Percentiles rank a stretch among this genome's conserved stretches.
Evolutionary conservation across 2,113 vertebrate genomes (phyloP).

Genomic region (Sphyrna mokarran): DNA sequence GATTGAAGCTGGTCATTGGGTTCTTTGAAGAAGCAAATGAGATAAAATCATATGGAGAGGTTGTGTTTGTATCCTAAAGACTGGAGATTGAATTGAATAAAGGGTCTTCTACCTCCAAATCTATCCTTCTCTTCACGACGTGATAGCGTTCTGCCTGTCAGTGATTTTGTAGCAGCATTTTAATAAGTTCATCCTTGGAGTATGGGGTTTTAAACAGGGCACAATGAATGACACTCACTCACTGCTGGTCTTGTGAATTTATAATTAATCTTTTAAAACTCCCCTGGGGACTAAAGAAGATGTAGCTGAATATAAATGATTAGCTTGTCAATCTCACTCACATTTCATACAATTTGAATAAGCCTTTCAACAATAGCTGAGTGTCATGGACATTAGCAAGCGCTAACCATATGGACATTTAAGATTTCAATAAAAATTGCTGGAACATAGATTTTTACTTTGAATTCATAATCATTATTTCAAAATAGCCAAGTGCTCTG

Average conservation of each 20-base stretch:
- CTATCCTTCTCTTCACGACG: neutral
- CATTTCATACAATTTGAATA: neutral
- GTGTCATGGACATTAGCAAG: neutral
- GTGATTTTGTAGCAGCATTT: neutral
- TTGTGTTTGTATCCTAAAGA: neutral
- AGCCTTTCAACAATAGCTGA: neutral
- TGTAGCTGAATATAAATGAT: neutral
- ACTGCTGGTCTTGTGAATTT: neutral
- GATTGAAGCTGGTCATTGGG: neutral
- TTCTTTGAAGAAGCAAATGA: neutral
- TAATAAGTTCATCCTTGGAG: neutral
- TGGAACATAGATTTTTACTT: neutral
- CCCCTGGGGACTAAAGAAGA: neutral
- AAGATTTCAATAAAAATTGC: neutral
- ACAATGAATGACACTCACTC: neutral
- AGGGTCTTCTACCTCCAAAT: neutral
- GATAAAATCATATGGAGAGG: neutral
- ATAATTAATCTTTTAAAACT: constrained; percentile 1
- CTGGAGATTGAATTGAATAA: neutral
- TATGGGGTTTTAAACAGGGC: neutral
- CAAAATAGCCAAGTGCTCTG: neutral
- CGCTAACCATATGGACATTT: neutral
- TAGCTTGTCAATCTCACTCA: neutral
- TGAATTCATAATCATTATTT: neutral
- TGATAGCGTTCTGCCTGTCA: neutral